Conservation (phyloP, 2,113 vertebrate species). For the Gadus macrocephalus region DNA sequence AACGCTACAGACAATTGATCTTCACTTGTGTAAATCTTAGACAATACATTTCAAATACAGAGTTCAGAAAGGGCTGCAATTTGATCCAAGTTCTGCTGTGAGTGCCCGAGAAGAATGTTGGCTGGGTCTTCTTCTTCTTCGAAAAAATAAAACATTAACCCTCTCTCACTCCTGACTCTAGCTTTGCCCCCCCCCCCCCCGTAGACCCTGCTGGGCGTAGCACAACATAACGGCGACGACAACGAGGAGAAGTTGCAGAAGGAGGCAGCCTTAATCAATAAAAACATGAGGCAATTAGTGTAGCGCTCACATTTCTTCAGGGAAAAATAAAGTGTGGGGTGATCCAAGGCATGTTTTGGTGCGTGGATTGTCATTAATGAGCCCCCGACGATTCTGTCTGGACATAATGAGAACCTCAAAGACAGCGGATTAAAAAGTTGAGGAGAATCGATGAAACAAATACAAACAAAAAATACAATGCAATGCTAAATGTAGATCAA, state of each 20-base stretch:
- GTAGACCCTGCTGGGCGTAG: constrained; percentile 31
- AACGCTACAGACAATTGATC: no score
- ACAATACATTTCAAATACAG: no score
- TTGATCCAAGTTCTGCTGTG: no score
- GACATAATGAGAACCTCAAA: constrained; percentile 32
- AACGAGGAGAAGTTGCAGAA: constrained; percentile 34
- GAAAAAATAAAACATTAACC: no score
- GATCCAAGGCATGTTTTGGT: constrained; percentile 42
- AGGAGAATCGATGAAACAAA: not conserved
- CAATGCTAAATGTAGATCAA: not conserved
- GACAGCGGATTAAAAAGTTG: constrained; percentile 28
- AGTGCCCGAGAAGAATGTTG: not conserved
- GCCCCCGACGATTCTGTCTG: constrained; percentile 16
- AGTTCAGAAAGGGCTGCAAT: no score
- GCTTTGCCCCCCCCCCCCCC: constrained; percentile 12
- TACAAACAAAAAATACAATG: constrained; percentile 7
- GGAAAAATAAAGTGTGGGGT: constrained; percentile 35
- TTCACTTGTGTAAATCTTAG: no score
- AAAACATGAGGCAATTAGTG: constrained; percentile 62
- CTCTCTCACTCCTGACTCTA: no score
- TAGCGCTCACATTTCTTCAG: constrained; percentile 52
- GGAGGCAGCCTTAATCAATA: constrained; percentile 50
- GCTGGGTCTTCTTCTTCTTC: constrained; percentile 26
- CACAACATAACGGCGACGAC: constrained; percentile 24
- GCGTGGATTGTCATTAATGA: constrained; percentile 41